These are phyloP conservation scores for Lytechinus pictus DNA, from an alignment of 35 echinoderm and acorn worm genomes.

Conservation along the genomic window DNA sequence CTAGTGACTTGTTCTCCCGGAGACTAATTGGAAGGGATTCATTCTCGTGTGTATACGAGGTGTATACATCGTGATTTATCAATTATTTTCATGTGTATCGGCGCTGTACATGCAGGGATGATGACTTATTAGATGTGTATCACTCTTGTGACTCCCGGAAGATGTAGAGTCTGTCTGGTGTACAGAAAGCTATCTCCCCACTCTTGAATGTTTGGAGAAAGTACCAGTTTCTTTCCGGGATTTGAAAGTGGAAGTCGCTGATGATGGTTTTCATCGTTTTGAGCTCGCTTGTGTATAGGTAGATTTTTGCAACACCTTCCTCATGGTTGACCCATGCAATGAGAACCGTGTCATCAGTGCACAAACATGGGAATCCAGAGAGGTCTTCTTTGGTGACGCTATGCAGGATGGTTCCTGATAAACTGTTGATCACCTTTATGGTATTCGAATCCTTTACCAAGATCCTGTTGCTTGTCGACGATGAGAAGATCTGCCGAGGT, in stretches of 20 bases:
- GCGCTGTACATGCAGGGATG: too few relatives aligned
- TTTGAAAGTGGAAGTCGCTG: background rate
- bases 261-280: background rate
- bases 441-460: background rate
- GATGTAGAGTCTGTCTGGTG: background rate
- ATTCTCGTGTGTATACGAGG: too few relatives aligned
- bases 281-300: background rate
- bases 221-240: slow-evolving; percentile 20
- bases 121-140: too few relatives aligned
- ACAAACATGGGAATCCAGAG: background rate
- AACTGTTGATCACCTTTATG: background rate
- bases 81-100: too few relatives aligned
- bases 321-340: background rate
- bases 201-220: background rate
- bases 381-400: background rate
- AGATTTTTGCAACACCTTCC: background rate
- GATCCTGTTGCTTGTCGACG: background rate
- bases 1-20: too few relatives aligned
- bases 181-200: background rate
- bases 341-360: background rate
- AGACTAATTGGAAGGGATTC: too few relatives aligned
- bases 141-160: background rate
- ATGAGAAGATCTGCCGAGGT: background rate
- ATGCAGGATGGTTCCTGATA: background rate
- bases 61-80: too few relatives aligned